Conservation (phyloP, 2,113 vertebrate genomes). For the Synodontis membranacea region DNA sequence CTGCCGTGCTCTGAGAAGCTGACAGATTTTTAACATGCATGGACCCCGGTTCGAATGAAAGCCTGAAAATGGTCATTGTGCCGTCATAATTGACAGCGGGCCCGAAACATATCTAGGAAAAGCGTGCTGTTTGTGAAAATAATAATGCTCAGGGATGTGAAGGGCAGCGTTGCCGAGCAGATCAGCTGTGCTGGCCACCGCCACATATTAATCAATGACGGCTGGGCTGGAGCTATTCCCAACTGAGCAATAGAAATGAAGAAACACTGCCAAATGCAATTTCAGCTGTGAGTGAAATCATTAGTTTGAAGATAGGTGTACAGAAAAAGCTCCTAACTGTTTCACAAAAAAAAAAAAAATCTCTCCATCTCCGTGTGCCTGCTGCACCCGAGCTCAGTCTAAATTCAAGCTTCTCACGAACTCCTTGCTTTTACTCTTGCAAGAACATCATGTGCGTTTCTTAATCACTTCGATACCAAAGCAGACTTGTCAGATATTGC, state of each 20-base stretch:
- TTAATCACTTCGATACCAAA: background rate
- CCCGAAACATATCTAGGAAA: constrained; percentile 5
- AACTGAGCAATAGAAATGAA: constrained; percentile 26
- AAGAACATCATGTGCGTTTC: background rate
- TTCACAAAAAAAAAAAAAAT: constrained; percentile 32
- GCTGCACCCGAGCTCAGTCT: background rate
- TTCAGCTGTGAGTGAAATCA: constrained; percentile 44
- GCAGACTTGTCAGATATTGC: background rate
- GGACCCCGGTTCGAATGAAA: constrained; percentile 1
- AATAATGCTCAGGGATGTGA: background rate
- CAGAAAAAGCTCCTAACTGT: constrained; percentile 17
- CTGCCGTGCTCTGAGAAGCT: constrained; percentile 33
- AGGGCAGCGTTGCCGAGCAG: constrained; percentile 20
- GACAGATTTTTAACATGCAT: constrained; percentile 39
- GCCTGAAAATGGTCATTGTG: constrained; percentile 30
- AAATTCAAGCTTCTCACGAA: constrained; percentile 1
- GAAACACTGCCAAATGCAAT: constrained; percentile 23
- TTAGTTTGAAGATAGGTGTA: constrained; percentile 49
- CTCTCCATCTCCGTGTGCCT: background rate
- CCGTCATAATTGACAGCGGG: constrained; percentile 33
- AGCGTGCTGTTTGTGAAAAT: constrained; percentile 21
- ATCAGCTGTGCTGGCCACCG: constrained; percentile 6
- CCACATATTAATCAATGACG: constrained; percentile 36
- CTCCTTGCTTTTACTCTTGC: background rate
- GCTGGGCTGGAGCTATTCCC: constrained; percentile 15